These are phyloP conservation scores for Candoia aspera DNA, from an alignment of 2,113 vertebrate species.

Conservation along the genomic window DNA sequence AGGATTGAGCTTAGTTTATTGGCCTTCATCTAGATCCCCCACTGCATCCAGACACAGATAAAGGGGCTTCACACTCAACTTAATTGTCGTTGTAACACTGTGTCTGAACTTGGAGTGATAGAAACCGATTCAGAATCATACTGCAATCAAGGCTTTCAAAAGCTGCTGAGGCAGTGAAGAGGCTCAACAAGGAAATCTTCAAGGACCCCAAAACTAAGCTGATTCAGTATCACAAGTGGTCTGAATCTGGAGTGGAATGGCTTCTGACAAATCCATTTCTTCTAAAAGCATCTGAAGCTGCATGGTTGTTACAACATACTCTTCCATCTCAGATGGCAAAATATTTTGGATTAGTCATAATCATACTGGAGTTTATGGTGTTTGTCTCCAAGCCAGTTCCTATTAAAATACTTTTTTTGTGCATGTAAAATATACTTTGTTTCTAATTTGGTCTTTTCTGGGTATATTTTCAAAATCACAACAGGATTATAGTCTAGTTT, in stretches of 20 bases:
- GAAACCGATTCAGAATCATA: not conserved
- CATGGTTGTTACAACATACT: not conserved
- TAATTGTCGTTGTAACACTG: not conserved
- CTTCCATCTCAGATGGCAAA: not conserved
- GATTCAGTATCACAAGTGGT: not conserved
- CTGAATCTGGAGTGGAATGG: not conserved
- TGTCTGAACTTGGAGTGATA: not conserved
- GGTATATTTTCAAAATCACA: conserved; percentile 38
- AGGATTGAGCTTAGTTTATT: not conserved
- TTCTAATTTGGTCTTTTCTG: not conserved
- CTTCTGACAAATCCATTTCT: not conserved
- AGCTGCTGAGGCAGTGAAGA: not conserved
- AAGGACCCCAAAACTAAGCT: not conserved
- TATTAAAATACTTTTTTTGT: not conserved
- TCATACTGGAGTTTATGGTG: not conserved
- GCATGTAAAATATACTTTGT: not conserved
- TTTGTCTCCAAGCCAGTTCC: not conserved
- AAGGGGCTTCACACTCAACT: not conserved
- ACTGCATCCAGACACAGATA: not conserved
- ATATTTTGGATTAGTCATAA: not conserved
- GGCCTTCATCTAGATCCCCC: not conserved
- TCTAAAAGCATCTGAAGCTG: not conserved
- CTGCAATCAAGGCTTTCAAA: not conserved
- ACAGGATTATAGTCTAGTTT: conserved; percentile 49
- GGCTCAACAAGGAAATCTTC: not conserved